Evolutionary conservation across 2,113 vertebrate genomes (phyloP), one percentile per base, ranked within the genome.

Genomic region (Carassius auratus): DNA sequence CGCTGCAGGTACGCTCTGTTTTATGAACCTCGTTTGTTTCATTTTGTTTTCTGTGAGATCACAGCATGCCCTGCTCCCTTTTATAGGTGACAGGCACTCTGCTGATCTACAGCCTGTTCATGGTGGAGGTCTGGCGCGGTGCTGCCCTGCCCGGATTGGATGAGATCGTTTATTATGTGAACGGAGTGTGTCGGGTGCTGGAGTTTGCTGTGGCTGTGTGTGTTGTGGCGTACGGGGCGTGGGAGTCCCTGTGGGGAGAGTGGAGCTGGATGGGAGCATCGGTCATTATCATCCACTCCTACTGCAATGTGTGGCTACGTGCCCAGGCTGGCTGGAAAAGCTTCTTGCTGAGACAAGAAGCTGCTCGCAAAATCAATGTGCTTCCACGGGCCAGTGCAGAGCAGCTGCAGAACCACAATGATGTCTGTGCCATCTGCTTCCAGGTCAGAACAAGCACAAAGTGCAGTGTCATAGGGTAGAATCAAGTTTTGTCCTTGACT

Each of bases 221-320:
- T 8, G 96, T 97, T 83, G 96, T 97, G 89, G 95, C 92, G 1
- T 97, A 96, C 4, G 96, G 96, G 17, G 92, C 94, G 14, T 95
- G 95, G 96, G 96, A 97, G 91, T 96, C 95, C 0, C 88, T 96
- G 82, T 94, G 96, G 0, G 96, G 96, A 0, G 95, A 97, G 88
- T 97, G 96, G 96, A 97, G 96, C 91, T 97, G 96, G 96, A 93
- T 96, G 95, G 96, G 96, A 0, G 95, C 95, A 86, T 96, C 95
- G 0, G 94, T 97, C 88, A 96, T 97, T 48, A 93, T 96, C 89
- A 93, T 97, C 89, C 96, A 97, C 91, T 96, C 95, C 0, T 97
- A 97, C 92, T 96, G 96, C 92, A 97, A 97, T 38, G 95, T 97
- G 4, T 97, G 96, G 96, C 94, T 97, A 83, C 89, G 96, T 0